Base-by-base conservation (phyloP, 2,113 vertebrate species). In the Centropristis striata region DNA sequence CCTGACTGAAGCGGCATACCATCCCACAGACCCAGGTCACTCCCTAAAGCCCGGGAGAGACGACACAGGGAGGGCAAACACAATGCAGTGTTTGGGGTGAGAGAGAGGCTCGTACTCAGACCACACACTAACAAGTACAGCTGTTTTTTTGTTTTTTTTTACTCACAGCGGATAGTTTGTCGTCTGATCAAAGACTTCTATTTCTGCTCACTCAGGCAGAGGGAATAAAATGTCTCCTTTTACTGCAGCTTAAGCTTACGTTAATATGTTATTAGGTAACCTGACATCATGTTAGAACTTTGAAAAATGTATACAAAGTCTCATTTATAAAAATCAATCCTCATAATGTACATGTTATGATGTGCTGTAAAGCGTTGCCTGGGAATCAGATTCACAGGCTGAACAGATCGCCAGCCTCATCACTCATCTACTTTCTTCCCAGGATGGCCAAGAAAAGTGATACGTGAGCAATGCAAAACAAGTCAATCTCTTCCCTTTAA, bases 111-210 rank as follows among this genome's bases (percentile, higher is more conserved):
- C 12, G 20, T 81, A 68, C 55, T 83, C 46, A 55, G 81, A 86
- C 76, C 83, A 83, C 75, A 90, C 71, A 85, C 73, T 74, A 63
- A 85, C 75, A 92, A 78, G 75, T 72, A 75, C 83, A 93, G 75
- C 81, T 90, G 75, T 74, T 78, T 66, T 16, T 68, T 21, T 18
- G 13, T n/a, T 21, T 20, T 9, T 41, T 44, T 74, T 69, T 75
- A 32, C 32, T 57, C 75, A 63, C 49, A 75, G 46, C 16, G 4
- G 54, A 61, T 20, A 47, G 54, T 76, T 55, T 77, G 59, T 81
- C 2, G 1, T 28, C 60, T 69, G 75, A 90, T 87, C 78, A 90
- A 86, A 85, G 67, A 71, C 36, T 14, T 27, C 61, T 86, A 81
- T 83, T 75, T 66, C 53, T 74, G 59, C 60, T 57, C 65, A 51